Percentiles rank a stretch among this genome's conserved stretches.
Evolutionary conservation across 2,113 vertebrate species (phyloP).

Genomic region (Hippopotamus amphibius): DNA sequence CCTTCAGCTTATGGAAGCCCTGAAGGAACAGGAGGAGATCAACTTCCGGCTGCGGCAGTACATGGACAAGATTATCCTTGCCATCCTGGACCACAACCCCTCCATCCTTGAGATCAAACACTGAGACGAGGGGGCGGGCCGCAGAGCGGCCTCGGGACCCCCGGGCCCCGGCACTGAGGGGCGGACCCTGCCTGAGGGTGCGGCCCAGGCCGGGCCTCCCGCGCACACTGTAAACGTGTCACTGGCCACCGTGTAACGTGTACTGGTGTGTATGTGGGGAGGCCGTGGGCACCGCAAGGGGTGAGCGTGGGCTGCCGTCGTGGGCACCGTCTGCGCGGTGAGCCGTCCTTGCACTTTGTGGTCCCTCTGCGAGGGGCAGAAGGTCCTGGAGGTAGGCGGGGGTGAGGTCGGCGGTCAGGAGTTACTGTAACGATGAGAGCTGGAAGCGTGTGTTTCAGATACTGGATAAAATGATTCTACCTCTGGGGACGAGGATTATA

Average conservation of each 20-base stretch:
- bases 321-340: conserved; percentile 62
- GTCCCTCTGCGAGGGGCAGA: conserved; percentile 69
- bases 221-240: conserved; percentile 83
- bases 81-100: conserved; percentile 98
- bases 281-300: not conserved
- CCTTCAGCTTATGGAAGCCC: conserved; percentile 97
- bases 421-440: conserved; percentile 83
- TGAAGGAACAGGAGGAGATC: conserved; percentile 99
- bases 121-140: conserved; percentile 81
- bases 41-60: conserved; percentile 96
- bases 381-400: not conserved
- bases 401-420: conserved; percentile 76
- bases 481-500: conserved; percentile 85
- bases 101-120: conserved; percentile 99
- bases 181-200: conserved; percentile 76
- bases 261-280: conserved; percentile 76
- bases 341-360: conserved; percentile 83
- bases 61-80: conserved; percentile 99
- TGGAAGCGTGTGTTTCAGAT: conserved; percentile 84
- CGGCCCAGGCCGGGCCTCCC: conserved; percentile 78
- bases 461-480: conserved; percentile 88
- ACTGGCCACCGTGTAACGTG: conserved; percentile 80
- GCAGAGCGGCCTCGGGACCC: conserved; percentile 53
- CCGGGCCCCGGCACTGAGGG: not conserved
- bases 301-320: conserved; percentile 65